A percentile compares a stretch with the other conserved stretches of the same genome.
These are phyloP conservation scores for Trachymyrmex septentrionalis DNA, from an alignment of 1,140 invertebrate species.

Conservation along the genomic window DNA sequence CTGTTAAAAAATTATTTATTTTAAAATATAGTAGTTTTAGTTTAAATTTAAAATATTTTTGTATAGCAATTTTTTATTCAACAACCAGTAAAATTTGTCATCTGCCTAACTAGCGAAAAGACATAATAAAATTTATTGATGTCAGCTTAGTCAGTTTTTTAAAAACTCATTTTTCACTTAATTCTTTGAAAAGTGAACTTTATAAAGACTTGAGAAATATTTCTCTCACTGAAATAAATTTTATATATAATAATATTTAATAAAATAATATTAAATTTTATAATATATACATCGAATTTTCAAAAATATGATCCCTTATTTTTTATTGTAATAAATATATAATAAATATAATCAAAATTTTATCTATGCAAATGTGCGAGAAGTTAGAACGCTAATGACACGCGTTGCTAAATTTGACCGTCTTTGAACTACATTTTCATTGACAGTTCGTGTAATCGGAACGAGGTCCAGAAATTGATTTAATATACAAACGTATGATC, in stretches of 20 bases:
- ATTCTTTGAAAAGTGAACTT: not conserved
- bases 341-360: not conserved
- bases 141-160: not conserved
- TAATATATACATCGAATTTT: not conserved
- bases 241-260: not conserved
- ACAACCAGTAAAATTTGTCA: not conserved
- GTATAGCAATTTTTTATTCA: not conserved
- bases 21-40: not conserved
- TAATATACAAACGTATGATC: not conserved
- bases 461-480: conserved; percentile 33
- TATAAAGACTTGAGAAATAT: not conserved
- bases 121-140: not conserved
- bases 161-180: not conserved
- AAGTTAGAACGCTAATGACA: not conserved
- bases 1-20: not conserved
- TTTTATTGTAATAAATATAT: not conserved
- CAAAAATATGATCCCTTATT: not conserved
- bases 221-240: not conserved
- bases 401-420: conserved; percentile 2
- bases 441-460: conserved; percentile 37
- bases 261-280: not conserved
- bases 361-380: not conserved
- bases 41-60: not conserved
- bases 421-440: conserved; percentile 14
- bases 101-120: not conserved